phyloP scores from a whole-genome alignment of 2,797 vertebrate genomes.

The Argya squamiceps region DNA sequence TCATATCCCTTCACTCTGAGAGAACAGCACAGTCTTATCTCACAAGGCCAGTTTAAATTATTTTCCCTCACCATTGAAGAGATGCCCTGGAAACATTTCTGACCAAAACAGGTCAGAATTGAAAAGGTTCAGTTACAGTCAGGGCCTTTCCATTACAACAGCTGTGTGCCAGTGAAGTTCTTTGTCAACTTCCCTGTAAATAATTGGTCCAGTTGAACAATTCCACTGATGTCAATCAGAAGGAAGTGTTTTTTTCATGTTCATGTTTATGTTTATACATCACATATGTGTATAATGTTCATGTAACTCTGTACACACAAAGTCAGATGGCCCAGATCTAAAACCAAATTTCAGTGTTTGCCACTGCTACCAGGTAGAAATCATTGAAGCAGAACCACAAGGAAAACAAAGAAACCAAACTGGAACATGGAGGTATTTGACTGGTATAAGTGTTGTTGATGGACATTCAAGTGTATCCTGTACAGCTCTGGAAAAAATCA shows the following conservation, averaged over 20 bases:
- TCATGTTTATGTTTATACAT: background rate
- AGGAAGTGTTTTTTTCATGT: background rate
- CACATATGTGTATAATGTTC: fast-evolving
- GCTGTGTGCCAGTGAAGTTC: background rate
- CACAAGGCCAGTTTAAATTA: background rate
- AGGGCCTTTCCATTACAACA: background rate
- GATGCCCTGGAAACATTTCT: background rate
- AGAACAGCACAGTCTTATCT: background rate
- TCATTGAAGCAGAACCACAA: background rate
- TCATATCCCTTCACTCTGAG: background rate
- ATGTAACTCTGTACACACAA: background rate
- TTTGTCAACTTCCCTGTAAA: background rate
- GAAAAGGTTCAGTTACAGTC: background rate
- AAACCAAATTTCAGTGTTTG: background rate
- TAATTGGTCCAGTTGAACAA: background rate
- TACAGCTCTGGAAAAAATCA: conserved; percentile 12
- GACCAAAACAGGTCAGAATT: background rate
- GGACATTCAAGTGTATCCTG: background rate
- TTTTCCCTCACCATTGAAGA: background rate
- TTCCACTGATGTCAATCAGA: background rate
- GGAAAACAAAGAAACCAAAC: background rate
- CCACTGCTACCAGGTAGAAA: background rate
- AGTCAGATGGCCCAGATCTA: background rate
- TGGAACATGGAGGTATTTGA: background rate
- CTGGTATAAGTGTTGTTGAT: background rate